These are phyloP conservation scores for Spodoptera exigua DNA, from an alignment of 2,888 invertebrate genomes.

Conservation along the genomic window DNA sequence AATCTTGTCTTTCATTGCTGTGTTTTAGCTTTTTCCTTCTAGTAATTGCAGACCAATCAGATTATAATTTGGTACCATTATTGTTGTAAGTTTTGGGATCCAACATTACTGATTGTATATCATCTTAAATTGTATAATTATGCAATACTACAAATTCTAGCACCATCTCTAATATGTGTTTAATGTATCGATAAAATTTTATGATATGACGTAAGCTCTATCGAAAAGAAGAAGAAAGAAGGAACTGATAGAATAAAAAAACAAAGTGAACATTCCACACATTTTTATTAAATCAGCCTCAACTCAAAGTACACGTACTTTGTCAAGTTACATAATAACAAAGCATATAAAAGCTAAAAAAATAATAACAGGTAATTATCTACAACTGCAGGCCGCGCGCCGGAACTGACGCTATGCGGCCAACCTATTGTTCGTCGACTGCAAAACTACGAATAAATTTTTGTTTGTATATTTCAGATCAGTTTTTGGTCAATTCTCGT, in stretches of 20 bases:
- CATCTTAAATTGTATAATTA: too few relatives aligned
- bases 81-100: too few relatives aligned
- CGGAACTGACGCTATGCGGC: slow-evolving; percentile 56
- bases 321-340: slow-evolving; percentile 75
- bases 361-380: slow-evolving; percentile 83
- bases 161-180: neutral
- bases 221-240: neutral
- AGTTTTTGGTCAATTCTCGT: slow-evolving; percentile 37
- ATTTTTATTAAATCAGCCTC: slow-evolving; percentile 86
- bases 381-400: slow-evolving; percentile 66
- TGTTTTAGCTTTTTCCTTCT: too few relatives aligned
- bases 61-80: too few relatives aligned
- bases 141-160: too few relatives aligned
- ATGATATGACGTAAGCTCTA: neutral
- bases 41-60: too few relatives aligned
- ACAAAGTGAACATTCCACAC: slow-evolving; percentile 69
- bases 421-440: slow-evolving; percentile 43
- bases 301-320: slow-evolving; percentile 75
- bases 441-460: slow-evolving; percentile 31
- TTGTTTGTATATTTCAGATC: slow-evolving; percentile 3
- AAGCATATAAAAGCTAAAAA: slow-evolving; percentile 78
- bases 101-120: too few relatives aligned
- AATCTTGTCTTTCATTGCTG: too few relatives aligned
- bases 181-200: too few relatives aligned
- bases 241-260: slow-evolving; percentile 35